These are phyloP conservation scores for Ectemnius cavifrons DNA, from an alignment of 2,888 invertebrate species.

Conservation along the genomic window DNA sequence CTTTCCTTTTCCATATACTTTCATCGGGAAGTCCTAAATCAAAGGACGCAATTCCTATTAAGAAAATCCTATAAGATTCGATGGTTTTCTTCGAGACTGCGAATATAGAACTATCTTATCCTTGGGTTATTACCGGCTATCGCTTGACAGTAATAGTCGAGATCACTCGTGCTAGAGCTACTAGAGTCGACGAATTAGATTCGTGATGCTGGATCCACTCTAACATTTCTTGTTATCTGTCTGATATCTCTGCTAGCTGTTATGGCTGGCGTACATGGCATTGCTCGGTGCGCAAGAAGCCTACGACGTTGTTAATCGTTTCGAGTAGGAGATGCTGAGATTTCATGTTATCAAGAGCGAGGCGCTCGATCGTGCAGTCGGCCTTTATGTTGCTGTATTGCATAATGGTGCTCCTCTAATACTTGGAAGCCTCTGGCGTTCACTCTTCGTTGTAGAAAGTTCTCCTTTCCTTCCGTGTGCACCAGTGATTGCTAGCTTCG, in stretches of 20 bases:
- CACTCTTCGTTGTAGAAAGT: background rate
- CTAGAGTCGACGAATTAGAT: too few relatives aligned
- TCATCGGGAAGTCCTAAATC: background rate
- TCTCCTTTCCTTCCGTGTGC: too few relatives aligned
- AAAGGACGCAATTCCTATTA: background rate
- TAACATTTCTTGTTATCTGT: too few relatives aligned
- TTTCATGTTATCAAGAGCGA: slow-evolving; percentile 10
- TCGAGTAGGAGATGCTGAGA: slow-evolving; percentile 7
- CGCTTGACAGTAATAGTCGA: too few relatives aligned
- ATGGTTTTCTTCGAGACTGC: too few relatives aligned
- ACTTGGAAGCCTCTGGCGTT: background rate
- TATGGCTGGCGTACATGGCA: background rate
- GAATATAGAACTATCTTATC: too few relatives aligned
- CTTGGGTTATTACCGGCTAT: too few relatives aligned
- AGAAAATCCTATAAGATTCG: too few relatives aligned
- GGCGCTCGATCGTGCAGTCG: slow-evolving; percentile 8
- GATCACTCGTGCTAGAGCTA: too few relatives aligned
- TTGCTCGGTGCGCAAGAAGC: background rate
- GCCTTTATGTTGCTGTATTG: background rate
- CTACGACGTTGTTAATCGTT: slow-evolving; percentile 13
- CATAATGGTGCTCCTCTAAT: background rate
- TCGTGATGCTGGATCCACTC: too few relatives aligned
- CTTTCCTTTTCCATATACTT: background rate
- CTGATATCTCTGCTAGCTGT: too few relatives aligned
- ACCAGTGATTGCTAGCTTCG: too few relatives aligned